phyloP scores from a whole-genome alignment of 1,140 invertebrate genomes.

The Leptinotarsa texana region DNA sequence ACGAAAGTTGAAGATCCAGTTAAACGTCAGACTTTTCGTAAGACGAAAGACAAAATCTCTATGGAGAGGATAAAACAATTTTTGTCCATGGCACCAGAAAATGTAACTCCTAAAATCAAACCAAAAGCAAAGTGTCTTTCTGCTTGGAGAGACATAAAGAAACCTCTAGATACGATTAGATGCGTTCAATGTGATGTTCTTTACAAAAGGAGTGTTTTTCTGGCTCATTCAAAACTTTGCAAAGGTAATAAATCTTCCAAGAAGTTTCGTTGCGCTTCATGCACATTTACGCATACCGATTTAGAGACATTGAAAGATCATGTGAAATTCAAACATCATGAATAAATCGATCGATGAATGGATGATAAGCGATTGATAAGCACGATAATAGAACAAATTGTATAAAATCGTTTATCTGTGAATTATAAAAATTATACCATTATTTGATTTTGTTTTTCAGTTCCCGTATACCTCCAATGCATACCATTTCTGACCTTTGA shows the following conservation, averaged over 20 bases:
- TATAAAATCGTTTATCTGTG: too few relatives aligned
- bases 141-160: slow-evolving; percentile 38
- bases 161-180: slow-evolving; percentile 47
- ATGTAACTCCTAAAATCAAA: slow-evolving; percentile 32
- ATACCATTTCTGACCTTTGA: too few relatives aligned
- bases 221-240: slow-evolving; percentile 42
- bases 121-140: slow-evolving; percentile 40
- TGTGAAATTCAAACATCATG: slow-evolving; percentile 34
- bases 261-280: slow-evolving; percentile 46
- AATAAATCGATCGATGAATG: not conserved
- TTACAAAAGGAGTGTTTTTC: slow-evolving; percentile 35
- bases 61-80: slow-evolving; percentile 43
- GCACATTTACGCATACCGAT: slow-evolving; percentile 43
- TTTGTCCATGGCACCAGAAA: slow-evolving; percentile 42
- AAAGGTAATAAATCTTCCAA: slow-evolving; percentile 33
- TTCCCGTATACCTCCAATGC: too few relatives aligned
- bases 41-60: slow-evolving; percentile 5
- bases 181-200: slow-evolving; percentile 43
- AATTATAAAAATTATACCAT: too few relatives aligned
- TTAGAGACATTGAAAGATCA: slow-evolving; percentile 44
- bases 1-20: not conserved
- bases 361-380: too few relatives aligned
- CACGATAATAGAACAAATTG: too few relatives aligned
- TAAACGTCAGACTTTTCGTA: not conserved
- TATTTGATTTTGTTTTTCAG: too few relatives aligned